A percentile compares a stretch with the other conserved stretches of the same genome.
These are phyloP conservation scores for Aselliscus stoliczkanus DNA, from an alignment of 2,797 vertebrate genomes.

Conservation along the genomic window DNA sequence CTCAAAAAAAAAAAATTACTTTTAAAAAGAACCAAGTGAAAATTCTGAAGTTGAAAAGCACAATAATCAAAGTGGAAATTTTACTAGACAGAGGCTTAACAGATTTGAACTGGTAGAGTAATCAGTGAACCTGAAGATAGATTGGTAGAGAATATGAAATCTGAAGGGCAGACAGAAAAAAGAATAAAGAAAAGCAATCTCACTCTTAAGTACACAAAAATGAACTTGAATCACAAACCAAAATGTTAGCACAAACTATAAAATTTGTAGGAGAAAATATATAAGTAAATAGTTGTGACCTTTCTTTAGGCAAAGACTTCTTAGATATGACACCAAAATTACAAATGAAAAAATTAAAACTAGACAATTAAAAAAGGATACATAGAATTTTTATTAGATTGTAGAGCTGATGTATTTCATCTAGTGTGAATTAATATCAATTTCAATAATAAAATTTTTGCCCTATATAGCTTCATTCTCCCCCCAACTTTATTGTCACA, in stretches of 20 bases:
- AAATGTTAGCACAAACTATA: neutral
- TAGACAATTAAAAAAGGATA: neutral
- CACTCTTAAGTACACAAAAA: neutral
- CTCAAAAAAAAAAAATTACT: too few relatives aligned
- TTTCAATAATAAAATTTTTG: neutral
- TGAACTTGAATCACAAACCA: neutral
- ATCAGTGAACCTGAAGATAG: neutral
- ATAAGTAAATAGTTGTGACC: neutral
- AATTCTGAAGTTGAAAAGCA: neutral
- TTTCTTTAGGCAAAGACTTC: neutral
- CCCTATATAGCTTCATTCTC: neutral
- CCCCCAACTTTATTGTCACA: neutral
- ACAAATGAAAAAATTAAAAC: neutral
- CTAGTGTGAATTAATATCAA: neutral
- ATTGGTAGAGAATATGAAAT: neutral
- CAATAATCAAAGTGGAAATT: neutral
- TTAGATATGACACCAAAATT: neutral
- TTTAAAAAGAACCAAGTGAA: neutral
- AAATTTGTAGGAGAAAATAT: neutral
- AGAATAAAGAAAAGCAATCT: neutral
- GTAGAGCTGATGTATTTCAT: neutral
- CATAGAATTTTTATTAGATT: neutral
- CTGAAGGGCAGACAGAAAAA: neutral
- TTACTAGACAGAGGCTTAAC: neutral
- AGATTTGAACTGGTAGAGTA: neutral